Evolutionary conservation across 2,888 invertebrate species (phyloP), one percentile per base, ranked within the genome.

Genomic region (Adelognathus sp.): DNA sequence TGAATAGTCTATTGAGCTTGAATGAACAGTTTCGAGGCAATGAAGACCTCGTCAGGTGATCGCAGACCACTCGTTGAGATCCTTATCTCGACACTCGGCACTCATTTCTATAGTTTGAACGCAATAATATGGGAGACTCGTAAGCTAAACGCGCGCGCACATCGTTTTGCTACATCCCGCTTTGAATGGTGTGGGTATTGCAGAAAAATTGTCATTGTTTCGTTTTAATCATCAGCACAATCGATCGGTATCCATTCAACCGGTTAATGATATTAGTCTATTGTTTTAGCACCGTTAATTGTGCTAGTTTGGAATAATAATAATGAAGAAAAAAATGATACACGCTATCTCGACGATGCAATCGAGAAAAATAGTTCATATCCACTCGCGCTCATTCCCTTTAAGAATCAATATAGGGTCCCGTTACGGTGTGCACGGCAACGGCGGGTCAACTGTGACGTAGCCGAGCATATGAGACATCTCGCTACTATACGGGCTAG

Each of bases 381-480:
- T 33, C 29, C 24, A 70, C 11, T 16, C 56, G 41, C 64, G 60
- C 14, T 2, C 18, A 76, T 84, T 83, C 87, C 75, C 87, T 87
- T 87, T 87, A 88, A 87, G 77, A 82, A 86, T 88, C 87, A 84
- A 87, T 87, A 88, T 73, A 69, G 71, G 39, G 56, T 73, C 66
- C 72, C 80, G 80, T 67, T 64, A 58, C 54, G 31, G 58, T 44
- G 73, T 73, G 56, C 69, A 78, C 70, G 66, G 52, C 64, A 24
- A 24, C 39, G 54, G 50, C 64, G 76, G 76, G 76, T 79, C 76
- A 79, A 79, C 66, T 76, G 61, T 78, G 79, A 80, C 80, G 80
- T 79, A 79, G 67, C 64, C 44, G 14, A 16, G 46, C 31, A 66
- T 72, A 73, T 39, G 56, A 70, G 76, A 76, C 52, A 6, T 1